Conservation (phyloP, 2,797 vertebrate species). For the Florisuga fusca region DNA sequence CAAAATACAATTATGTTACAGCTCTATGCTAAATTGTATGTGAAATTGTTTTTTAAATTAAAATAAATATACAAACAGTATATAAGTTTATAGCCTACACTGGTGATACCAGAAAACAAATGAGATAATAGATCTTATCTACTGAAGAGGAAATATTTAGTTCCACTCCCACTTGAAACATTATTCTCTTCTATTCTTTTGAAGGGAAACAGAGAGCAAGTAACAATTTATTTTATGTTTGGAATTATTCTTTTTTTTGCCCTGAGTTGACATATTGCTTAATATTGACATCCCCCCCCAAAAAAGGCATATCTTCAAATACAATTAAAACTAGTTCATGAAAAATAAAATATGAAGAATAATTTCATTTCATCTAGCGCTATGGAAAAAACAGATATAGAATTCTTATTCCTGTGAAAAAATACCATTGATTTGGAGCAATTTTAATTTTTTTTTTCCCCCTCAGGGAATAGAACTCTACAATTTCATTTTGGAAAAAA, state of each 20-base stretch:
- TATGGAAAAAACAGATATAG: not conserved
- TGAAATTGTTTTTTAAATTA: slow-evolving; percentile 13
- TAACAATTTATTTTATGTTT: not conserved
- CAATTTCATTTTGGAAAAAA: not conserved
- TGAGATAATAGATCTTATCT: not conserved
- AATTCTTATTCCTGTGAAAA: not conserved
- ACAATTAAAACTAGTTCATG: not conserved
- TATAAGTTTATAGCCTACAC: not conserved
- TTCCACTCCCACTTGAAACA: not conserved
- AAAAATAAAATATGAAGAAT: not conserved
- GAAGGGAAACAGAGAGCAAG: not conserved
- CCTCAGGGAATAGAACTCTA: not conserved
- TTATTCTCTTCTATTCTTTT: not conserved
- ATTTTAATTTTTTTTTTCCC: not conserved
- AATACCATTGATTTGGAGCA: not conserved
- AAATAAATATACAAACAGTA: not conserved
- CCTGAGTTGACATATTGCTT: not conserved
- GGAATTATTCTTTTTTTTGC: not conserved
- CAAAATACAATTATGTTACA: not conserved
- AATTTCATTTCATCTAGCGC: not conserved
- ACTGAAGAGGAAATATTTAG: not conserved
- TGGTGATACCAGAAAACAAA: not conserved
- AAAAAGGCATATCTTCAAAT: not conserved
- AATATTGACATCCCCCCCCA: not conserved
- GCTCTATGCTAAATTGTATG: not conserved